phyloP scores from a whole-genome alignment of 1,140 invertebrate species.

The Megalopta genalis region DNA sequence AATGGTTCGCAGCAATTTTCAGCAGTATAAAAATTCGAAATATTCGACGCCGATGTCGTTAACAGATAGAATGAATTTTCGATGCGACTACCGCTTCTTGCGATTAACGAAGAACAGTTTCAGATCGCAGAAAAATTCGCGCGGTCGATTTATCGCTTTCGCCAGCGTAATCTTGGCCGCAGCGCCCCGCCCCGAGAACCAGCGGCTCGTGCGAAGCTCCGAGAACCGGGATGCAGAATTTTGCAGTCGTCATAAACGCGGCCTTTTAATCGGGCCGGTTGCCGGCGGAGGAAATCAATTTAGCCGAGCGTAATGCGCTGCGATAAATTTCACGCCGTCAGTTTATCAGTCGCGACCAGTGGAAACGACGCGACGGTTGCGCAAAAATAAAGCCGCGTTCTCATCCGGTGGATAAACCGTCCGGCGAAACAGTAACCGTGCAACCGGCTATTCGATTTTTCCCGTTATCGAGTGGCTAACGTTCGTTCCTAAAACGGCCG shows the following conservation, averaged over 20 bases:
- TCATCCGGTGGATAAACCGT: not conserved
- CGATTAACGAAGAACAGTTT: too few species aligned
- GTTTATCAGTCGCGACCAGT: not conserved
- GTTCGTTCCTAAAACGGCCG: not conserved
- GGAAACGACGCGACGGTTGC: not conserved
- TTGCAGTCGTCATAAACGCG: conserved; percentile 3
- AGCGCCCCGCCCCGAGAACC: not conserved
- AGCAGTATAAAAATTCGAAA: too few species aligned
- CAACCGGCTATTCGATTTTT: not conserved
- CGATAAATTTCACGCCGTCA: conserved; percentile 1
- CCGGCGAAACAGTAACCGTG: not conserved
- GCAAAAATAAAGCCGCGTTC: not conserved
- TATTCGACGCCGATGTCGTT: too few species aligned
- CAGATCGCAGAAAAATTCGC: too few species aligned
- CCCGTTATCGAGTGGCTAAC: not conserved
- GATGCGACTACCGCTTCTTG: too few species aligned
- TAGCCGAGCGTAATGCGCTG: not conserved
- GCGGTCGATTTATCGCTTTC: too few species aligned
- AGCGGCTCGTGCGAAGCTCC: not conserved
- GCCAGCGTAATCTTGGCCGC: not conserved
- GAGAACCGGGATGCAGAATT: not conserved
- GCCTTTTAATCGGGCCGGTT: conserved; percentile 5
- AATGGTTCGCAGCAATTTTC: too few species aligned
- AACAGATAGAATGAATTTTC: too few species aligned
- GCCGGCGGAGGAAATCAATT: not conserved